Evolutionary conservation across 2,888 invertebrate species (phyloP).

Genomic region (Phortica okadai): DNA sequence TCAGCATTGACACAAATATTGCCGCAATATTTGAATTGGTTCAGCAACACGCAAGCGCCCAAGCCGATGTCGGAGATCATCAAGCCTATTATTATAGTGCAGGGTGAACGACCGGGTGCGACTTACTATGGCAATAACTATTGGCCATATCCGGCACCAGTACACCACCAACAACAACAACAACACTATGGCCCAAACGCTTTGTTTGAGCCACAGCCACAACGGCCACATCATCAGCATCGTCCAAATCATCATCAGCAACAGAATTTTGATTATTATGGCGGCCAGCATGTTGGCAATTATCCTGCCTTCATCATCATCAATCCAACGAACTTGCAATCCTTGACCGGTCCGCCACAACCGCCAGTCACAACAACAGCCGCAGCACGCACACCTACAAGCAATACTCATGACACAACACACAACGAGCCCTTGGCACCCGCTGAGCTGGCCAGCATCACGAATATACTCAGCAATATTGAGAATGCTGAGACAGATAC

Average conservation of each 20-base stretch:
- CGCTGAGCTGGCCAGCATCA: background rate
- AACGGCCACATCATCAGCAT: slow-evolving; percentile 6
- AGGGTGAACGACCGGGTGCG: background rate
- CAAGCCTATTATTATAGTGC: slow-evolving; percentile 21
- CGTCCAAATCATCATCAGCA: background rate
- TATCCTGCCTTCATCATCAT: slow-evolving; percentile 38
- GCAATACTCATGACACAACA: background rate
- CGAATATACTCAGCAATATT: background rate
- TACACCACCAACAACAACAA: background rate
- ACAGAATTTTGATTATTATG: background rate
- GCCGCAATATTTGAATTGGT: background rate
- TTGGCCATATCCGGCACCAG: background rate
- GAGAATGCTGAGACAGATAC: background rate
- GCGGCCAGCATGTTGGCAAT: background rate
- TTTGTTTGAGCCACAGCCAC: background rate
- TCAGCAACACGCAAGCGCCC: background rate
- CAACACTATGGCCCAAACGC: background rate
- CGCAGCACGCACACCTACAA: background rate
- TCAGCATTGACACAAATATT: background rate
- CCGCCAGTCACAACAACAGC: background rate
- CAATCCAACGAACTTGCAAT: slow-evolving; percentile 34
- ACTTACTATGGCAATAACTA: background rate
- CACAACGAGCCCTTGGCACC: background rate
- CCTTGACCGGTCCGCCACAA: background rate
- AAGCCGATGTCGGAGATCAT: background rate